Evolutionary conservation across 2,797 vertebrate genomes (phyloP).

Genomic region (Balearica regulorum): DNA sequence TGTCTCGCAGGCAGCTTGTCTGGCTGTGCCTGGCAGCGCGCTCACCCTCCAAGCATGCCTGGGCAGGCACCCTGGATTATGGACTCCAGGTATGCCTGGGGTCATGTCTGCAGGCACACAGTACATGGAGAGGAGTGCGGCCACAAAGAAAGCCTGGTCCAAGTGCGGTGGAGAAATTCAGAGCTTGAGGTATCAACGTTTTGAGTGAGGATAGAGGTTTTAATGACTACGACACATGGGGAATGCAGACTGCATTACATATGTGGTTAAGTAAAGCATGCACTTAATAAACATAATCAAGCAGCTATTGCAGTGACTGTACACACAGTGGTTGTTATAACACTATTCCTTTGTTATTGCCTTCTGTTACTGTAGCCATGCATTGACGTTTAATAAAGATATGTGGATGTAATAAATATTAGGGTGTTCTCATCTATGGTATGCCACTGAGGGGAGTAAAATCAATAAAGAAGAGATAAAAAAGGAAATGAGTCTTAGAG

Average conservation of each 20-base stretch:
- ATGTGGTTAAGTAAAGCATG: background rate
- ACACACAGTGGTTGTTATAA: background rate
- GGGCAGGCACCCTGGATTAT: background rate
- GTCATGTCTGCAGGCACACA: background rate
- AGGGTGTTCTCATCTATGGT: background rate
- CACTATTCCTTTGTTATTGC: background rate
- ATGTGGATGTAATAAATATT: background rate
- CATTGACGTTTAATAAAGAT: background rate
- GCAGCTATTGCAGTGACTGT: background rate
- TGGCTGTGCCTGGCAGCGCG: background rate
- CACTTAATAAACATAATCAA: background rate
- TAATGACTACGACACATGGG: rapidly evolving
- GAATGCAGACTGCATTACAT: background rate
- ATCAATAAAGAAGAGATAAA: background rate
- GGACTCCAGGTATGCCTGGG: background rate
- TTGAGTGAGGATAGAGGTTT: background rate
- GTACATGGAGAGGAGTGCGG: background rate
- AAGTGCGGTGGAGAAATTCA: background rate
- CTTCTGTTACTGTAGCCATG: background rate
- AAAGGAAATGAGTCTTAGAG: background rate
- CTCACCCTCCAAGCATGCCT: background rate
- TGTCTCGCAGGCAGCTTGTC: background rate
- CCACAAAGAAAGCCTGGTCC: background rate
- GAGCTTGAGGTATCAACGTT: background rate
- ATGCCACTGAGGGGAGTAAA: background rate